Conservation (phyloP, 2,888 invertebrate genomes). For the Oscheius myriophilus region DNA sequence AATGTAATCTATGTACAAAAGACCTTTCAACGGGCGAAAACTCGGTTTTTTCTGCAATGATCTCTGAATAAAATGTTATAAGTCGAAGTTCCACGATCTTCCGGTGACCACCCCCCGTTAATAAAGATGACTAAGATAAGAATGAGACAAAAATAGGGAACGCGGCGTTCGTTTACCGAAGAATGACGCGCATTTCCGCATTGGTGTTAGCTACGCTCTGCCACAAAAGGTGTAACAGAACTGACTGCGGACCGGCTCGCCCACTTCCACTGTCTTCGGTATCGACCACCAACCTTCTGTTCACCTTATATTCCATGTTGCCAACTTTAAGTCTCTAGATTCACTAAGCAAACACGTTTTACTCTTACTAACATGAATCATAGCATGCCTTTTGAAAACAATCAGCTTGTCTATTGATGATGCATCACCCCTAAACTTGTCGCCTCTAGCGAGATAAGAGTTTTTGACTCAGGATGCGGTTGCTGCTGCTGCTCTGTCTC, state of each 20-base stretch:
- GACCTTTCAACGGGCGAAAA: conserved; percentile 9
- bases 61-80: conserved; percentile 11
- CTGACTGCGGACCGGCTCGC: conserved; percentile 21
- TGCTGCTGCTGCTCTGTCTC: conserved; percentile 12
- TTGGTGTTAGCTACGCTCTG: conserved; percentile 18
- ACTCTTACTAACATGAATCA: no score
- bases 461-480: conserved; percentile 21
- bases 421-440: no score
- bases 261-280: conserved; percentile 2
- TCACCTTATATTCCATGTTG: neutral
- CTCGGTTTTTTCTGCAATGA: conserved; percentile 3
- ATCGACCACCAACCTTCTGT: conserved; percentile 8
- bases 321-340: neutral
- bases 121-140: no score
- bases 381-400: no score
- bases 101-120: no score
- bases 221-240: conserved; percentile 27
- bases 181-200: conserved; percentile 13
- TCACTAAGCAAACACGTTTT: no score
- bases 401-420: no score
- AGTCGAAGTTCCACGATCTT: neutral
- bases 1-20: neutral
- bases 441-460: no score
- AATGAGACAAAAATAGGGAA: conserved; percentile 21
- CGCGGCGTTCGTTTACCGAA: conserved; percentile 26